Percentiles rank a stretch among this genome's conserved stretches.
These are phyloP conservation scores for Oreohelix idahoensis DNA, from an alignment of 1,140 invertebrate species.

Conservation along the genomic window DNA sequence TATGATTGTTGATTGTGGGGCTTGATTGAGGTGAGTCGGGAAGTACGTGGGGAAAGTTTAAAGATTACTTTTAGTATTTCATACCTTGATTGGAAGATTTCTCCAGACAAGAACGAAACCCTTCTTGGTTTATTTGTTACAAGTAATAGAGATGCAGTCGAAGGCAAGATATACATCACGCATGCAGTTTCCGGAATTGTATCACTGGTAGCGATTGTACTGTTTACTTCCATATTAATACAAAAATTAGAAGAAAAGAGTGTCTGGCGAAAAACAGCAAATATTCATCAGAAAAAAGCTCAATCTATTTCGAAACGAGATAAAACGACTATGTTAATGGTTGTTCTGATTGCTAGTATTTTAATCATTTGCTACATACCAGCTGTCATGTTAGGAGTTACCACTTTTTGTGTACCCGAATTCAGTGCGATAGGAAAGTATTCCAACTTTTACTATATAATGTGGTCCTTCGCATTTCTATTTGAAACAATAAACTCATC, in stretches of 20 bases:
- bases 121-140: too few relatives aligned
- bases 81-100: too few relatives aligned
- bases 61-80: too few relatives aligned
- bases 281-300: background rate
- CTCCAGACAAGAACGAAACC: too few relatives aligned
- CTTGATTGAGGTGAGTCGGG: too few relatives aligned
- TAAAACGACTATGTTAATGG: background rate
- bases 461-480: background rate
- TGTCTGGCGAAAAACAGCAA: background rate
- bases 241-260: background rate
- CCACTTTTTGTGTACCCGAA: background rate
- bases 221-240: background rate
- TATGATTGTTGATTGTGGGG: too few relatives aligned
- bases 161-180: background rate
- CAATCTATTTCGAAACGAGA: background rate
- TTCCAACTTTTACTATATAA: background rate
- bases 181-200: background rate
- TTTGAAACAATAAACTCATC: background rate
- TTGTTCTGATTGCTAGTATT: background rate
- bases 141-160: too few relatives aligned
- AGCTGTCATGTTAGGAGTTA: background rate
- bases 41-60: too few relatives aligned
- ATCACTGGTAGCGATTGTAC: background rate
- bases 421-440: background rate
- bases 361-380: background rate